Base-by-base conservation (phyloP, 1,140 invertebrate genomes). In the Asbolus verrucosus region DNA sequence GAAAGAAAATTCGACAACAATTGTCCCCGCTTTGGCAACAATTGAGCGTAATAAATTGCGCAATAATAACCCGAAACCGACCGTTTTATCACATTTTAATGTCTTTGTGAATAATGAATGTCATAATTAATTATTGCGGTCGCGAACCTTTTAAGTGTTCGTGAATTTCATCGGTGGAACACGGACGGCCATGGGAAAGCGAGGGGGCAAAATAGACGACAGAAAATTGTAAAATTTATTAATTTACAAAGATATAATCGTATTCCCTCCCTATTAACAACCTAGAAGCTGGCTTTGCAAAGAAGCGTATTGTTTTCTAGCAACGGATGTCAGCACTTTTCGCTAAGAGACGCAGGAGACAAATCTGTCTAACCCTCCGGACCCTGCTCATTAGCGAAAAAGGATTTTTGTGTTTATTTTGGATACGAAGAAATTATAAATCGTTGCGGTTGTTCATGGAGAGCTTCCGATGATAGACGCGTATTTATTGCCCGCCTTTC, bases 41-140 rank as follows among this genome's bases (percentile, higher is more conserved):
- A 36, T 36, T n/a, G 33, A 36, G 5, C n/a, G 11, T n/a, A 50
- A 50, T 50, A 50, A 50, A 50, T 50, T 50, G 24, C 43, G 43
- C 11, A 24, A 50, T 50, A 50, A 50, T 50, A 24, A 50, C 16
- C 19, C 43, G 9, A 43, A 43, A 43, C 1, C 18, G 6, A 50
- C 5, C 11, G 43, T 21, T 50, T 50, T 50, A 50, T 50, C 19
- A 24, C 18, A 27, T 27, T 50, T 50, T 50, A 50, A 50, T 50
- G 43, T 24, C 43, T 27, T 50, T 27, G 43, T 14, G 13, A 43
- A 43, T 18, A 43, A 43, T 16, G 11, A 36, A 36, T 11, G 33
- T n/a, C 11, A 11, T 11, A 36, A 36, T 2, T 36, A 36, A 36
- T 36, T 36, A 36, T 36, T 36, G 33, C 33, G 11, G n/a, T n/a